phyloP scores from a whole-genome alignment of 2,797 vertebrate species.

The Philypnodon macrostomus region DNA sequence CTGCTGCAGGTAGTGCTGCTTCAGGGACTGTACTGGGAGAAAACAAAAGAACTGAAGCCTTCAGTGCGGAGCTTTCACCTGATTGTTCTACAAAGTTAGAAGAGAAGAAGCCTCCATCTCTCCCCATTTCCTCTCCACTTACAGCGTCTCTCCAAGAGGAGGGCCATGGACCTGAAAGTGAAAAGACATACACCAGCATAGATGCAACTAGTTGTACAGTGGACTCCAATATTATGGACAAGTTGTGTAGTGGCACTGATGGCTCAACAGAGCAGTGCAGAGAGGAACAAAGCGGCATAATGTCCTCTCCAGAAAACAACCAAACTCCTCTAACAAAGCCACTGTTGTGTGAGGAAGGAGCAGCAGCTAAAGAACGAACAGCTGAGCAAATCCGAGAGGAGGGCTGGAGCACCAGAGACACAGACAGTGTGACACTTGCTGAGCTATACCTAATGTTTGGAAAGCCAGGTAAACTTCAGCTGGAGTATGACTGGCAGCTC shows the following conservation, averaged over 20 bases:
- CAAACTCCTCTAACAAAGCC: conserved; percentile 42
- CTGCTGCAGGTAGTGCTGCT: conserved; percentile 17
- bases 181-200: conserved; percentile 12
- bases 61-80: conserved; percentile 27
- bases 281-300: conserved; percentile 58
- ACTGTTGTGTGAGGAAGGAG: conserved; percentile 48
- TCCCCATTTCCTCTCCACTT: conserved; percentile 31
- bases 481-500: conserved; percentile 95
- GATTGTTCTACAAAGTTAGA: conserved; percentile 53
- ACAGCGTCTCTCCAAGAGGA: conserved; percentile 41
- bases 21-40: conserved; percentile 35
- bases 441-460: conserved; percentile 99
- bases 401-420: conserved; percentile 89
- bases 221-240: conserved; percentile 45
- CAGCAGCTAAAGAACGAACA: conserved; percentile 67
- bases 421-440: conserved; percentile 92
- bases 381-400: conserved; percentile 87
- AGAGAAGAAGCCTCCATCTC: conserved; percentile 46
- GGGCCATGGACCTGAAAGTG: conserved; percentile 31
- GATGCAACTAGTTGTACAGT: conserved; percentile 55
- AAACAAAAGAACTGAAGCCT: conserved; percentile 51
- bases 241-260: conserved; percentile 52
- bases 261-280: conserved; percentile 68
- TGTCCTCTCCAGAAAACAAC: conserved; percentile 57
- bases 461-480: conserved; percentile 92